A percentile compares a stretch with the other conserved stretches of the same genome.
Evolutionary conservation across 2,113 vertebrate genomes (phyloP).

Genomic region (Phodopus roborovskii): DNA sequence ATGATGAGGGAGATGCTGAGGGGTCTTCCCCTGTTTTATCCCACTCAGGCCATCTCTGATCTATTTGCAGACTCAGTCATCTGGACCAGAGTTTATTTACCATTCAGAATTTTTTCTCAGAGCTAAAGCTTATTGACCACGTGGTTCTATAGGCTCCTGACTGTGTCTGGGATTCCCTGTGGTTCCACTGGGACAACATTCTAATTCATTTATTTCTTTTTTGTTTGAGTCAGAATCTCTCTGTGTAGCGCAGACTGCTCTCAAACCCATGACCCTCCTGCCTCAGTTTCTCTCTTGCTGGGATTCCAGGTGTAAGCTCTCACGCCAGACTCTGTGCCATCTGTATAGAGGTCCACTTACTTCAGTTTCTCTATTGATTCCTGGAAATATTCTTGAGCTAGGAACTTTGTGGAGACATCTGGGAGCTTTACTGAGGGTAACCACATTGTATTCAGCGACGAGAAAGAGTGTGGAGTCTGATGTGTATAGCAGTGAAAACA

Average conservation of each 20-base stretch:
- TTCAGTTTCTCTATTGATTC: not conserved
- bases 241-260: not conserved
- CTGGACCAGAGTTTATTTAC: not conserved
- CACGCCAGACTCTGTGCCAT: not conserved
- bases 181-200: not conserved
- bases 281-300: not conserved
- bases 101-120: not conserved
- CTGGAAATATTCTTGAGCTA: not conserved
- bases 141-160: not conserved
- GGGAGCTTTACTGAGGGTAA: not conserved
- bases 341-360: not conserved
- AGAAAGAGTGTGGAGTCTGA: not conserved
- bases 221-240: not conserved
- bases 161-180: not conserved
- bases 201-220: not conserved
- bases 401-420: not conserved
- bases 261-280: not conserved
- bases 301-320: too few relatives aligned
- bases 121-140: not conserved
- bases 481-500: not conserved
- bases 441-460: not conserved
- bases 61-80: not conserved
- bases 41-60: not conserved
- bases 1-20: not conserved
- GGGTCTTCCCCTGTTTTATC: constrained; percentile 3